phyloP scores from a whole-genome alignment of 1,140 invertebrate species.

The Ectropis grisescens region DNA sequence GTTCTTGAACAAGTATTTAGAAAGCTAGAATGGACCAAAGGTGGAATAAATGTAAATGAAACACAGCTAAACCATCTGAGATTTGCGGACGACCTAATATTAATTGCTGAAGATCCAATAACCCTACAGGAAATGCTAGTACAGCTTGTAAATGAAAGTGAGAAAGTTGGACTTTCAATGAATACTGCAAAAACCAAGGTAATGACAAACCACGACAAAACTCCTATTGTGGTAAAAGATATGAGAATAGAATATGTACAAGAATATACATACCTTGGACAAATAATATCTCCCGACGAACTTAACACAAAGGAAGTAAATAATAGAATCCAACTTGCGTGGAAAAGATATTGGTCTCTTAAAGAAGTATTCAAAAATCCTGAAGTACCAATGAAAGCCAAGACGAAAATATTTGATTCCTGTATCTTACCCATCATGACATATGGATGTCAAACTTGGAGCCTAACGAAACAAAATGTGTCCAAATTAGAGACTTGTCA shows the following conservation, averaged over 20 bases:
- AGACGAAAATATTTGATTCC: no score
- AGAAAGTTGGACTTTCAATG: constrained; percentile 8
- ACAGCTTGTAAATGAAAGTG: constrained; percentile 9
- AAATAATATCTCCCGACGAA: constrained; percentile 14
- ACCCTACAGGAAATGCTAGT: constrained; percentile 8
- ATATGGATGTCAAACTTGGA: constrained; percentile 3
- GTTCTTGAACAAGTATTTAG: constrained; percentile 12
- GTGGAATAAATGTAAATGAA: constrained; percentile 11
- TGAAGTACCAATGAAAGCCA: constrained; percentile 4
- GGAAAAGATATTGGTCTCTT: no score
- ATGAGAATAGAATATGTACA: constrained; percentile 10
- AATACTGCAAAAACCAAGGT: constrained; percentile 12
- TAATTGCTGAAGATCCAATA: constrained; percentile 7
- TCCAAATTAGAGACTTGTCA: constrained; percentile 7
- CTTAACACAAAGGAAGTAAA: constrained; percentile 15
- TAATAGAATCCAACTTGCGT: constrained; percentile 11
- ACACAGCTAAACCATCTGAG: constrained; percentile 8
- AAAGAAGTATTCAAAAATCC: no score
- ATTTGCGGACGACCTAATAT: constrained; percentile 11
- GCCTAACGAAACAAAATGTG: constrained; percentile 4
- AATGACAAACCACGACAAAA: constrained; percentile 8
- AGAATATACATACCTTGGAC: constrained; percentile 12
- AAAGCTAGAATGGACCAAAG: constrained; percentile 8
- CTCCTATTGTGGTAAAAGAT: constrained; percentile 1
- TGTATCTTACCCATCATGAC: no score